Evolutionary conservation across 2,888 invertebrate species (phyloP).

Genomic region (Apoda limacodes): DNA sequence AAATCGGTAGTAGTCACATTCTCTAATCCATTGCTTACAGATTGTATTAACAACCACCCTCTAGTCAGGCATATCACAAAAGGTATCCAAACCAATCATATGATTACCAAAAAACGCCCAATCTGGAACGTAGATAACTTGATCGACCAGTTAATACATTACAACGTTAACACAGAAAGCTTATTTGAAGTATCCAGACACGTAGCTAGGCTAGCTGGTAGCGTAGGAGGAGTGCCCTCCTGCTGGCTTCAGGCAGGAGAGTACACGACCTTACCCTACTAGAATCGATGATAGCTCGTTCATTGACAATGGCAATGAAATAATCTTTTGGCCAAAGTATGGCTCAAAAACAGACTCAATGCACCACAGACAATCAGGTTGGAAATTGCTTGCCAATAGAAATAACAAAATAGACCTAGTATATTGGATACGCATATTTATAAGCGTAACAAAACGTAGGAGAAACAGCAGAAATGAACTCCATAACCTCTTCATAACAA

Average conservation of each 20-base stretch:
- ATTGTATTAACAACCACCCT: slow-evolving; percentile 2
- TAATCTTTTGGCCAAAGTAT: slow-evolving; percentile 15
- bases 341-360: slow-evolving; percentile 20
- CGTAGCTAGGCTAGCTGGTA: slow-evolving; percentile 8
- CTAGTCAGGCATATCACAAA: too few relatives aligned
- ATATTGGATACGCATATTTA: slow-evolving; percentile 4
- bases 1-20: slow-evolving; percentile 11
- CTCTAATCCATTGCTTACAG: slow-evolving; percentile 2
- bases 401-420: slow-evolving; percentile 6
- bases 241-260: slow-evolving; percentile 18
- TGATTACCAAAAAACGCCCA: too few relatives aligned
- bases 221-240: too few relatives aligned
- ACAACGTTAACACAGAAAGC: slow-evolving; percentile 3
- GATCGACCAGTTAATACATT: slow-evolving; percentile 2
- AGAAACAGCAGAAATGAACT: neutral
- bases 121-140: slow-evolving; percentile 3
- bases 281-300: slow-evolving; percentile 1
- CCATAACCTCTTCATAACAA: slow-evolving; percentile 8
- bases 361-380: slow-evolving; percentile 17
- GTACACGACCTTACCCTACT: slow-evolving; percentile 22
- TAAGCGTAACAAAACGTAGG: slow-evolving; percentile 3
- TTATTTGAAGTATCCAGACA: slow-evolving; percentile 16
- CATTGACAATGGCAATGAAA: too few relatives aligned
- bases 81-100: too few relatives aligned
- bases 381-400: slow-evolving; percentile 4